Base-by-base conservation (phyloP, 2,113 vertebrate genomes). In the Phrynocephalus versicolor region DNA sequence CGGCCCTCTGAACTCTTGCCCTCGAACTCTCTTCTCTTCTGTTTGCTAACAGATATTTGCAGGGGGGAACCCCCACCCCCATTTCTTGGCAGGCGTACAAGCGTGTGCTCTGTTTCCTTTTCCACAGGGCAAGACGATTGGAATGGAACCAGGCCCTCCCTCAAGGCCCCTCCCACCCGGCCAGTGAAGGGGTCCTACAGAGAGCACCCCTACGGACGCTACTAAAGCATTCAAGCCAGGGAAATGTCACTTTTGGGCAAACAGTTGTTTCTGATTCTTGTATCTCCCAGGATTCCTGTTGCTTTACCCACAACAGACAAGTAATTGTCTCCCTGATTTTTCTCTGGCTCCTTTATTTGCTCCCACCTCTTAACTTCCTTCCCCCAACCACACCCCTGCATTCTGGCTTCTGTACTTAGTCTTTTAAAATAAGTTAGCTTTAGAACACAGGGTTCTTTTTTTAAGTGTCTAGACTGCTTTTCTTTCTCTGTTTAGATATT, bases 171-270 rank as follows among this genome's bases (percentile, higher is more conserved):
- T 0, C 88, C 96, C 13, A 90, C 97, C 88, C 94, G 98, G 91
- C 97, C 97, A 87, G 73, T 96, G 84, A 99, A 99, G 94, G 98
- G 98, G 77, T 91, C 96, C 8, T 99, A 98, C 93, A 96, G 98
- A 91, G 98, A 99, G 45, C 98, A 99, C 91, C 98, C 98, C 27
- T 99, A 99, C 58, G 96, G 97, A 93, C 97, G 98, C 96, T 99
- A 98, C 96, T 99, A 95, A 97, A 91, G 62, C 90, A 90, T 94
- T 94, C 93, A 93, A 85, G 93, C 94, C 94, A 91, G 91, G 86
- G 95, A 95, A 95, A 91, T 91, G 8, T 85, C 94, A 92, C 72
- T 95, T 96, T 95, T 93, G 95, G 95, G 94, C 96, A 95, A 95
- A 96, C 94, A 90, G 90, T 97, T 97, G 96, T 98, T 98, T 93